These are phyloP conservation scores for Dufourea novaeangliae DNA, from an alignment of 1,140 invertebrate species.

Conservation along the genomic window DNA sequence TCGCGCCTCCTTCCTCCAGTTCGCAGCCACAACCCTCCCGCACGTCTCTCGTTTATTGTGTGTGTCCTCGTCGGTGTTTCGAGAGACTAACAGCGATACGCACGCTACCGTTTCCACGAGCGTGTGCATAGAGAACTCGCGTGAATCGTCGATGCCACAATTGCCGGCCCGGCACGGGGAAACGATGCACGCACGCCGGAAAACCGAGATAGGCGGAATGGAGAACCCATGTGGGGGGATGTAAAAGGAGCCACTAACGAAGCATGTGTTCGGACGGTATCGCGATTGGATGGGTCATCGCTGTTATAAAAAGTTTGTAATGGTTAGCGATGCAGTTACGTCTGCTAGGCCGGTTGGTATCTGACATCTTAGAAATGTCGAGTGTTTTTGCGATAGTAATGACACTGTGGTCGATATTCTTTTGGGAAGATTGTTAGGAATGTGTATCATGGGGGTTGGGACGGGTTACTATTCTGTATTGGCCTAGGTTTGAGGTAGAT, in stretches of 20 bases:
- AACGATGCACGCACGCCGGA: constrained; percentile 15
- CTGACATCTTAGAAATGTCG: background rate
- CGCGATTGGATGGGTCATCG: constrained; percentile 48
- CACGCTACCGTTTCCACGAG: constrained; percentile 60
- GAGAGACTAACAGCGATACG: constrained; percentile 61
- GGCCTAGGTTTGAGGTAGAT: background rate
- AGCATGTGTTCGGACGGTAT: constrained; percentile 56
- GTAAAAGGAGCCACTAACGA: constrained; percentile 20
- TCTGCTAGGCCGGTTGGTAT: constrained; percentile 8
- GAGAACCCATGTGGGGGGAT: background rate
- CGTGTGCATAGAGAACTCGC: constrained; percentile 54
- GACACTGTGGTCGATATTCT: background rate
- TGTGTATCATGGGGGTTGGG: background rate
- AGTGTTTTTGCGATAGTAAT: background rate
- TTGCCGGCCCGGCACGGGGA: background rate
- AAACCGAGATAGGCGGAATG: constrained; percentile 4
- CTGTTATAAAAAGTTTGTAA: constrained; percentile 59
- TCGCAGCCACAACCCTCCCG: constrained; percentile 56
- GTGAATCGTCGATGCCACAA: constrained; percentile 63
- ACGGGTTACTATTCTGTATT: background rate
- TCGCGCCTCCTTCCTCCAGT: constrained; percentile 41
- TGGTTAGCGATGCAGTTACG: constrained; percentile 26
- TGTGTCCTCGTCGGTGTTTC: constrained; percentile 58
- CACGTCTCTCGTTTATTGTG: constrained; percentile 66
- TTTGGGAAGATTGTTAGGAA: background rate